Base-by-base conservation (phyloP, 2,113 vertebrate genomes). In the Excalfactoria chinensis region DNA sequence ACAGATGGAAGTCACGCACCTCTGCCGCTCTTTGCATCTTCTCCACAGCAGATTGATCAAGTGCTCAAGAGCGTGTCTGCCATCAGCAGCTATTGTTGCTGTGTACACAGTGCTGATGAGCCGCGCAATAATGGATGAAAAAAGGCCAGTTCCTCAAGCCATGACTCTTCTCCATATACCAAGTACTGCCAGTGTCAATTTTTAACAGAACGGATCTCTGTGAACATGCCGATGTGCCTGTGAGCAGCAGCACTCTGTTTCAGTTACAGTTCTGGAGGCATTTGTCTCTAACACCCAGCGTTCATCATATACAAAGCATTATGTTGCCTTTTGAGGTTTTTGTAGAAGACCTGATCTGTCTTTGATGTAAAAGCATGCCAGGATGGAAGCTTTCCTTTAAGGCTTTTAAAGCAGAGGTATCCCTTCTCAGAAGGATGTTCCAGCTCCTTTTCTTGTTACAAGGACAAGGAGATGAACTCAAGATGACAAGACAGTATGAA, bases 291-390 rank as follows among this genome's bases (percentile, higher is more conserved):
- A 41, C 53, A 48, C 14, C 30, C 55, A 7, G 70, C 66, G 12
- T 55, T 73, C 59, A 34, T 69, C 0, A 7, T 62, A 12, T 8
- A 59, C 32, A 41, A 44, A 67, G 51, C 71, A 64, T 93, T 91
- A 55, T 67, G 55, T 63, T 89, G 71, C 19, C 14, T 91, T 87
- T 64, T 55, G 63, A 72, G 19, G 63, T 79, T 53, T 82, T 48
- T 53, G 43, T 25, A 62, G 53, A 66, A 84, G 89, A 78, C 13
- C 69, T 87, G 32, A 56, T 89, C 49, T 70, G 59, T 69, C 78
- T 91, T 85, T 77, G 37, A 5, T 87, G 49, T 76, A 83, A 79
- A 84, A 73, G 7, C 25, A n/a, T 58, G 7, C 10, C 55, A 70
- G 19, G 35, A 28, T 1, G 2, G 49, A 5, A 82, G 32, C 21